Evolutionary conservation across 2,113 vertebrate genomes (phyloP).

Genomic region (Pycnonotus jocosus): DNA sequence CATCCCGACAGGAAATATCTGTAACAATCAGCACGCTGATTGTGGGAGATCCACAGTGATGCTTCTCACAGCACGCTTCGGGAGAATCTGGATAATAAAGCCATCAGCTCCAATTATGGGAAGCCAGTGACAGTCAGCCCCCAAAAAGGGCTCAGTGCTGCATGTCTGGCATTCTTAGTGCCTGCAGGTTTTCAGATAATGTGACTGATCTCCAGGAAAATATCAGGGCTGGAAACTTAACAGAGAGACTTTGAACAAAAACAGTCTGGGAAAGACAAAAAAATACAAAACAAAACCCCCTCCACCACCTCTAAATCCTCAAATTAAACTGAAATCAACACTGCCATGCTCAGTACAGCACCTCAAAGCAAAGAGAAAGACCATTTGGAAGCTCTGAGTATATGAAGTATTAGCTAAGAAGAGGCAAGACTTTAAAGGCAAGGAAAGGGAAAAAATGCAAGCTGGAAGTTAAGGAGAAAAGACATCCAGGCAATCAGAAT

Average conservation of each 20-base stretch:
- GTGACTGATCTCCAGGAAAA: not conserved
- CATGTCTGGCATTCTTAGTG: not conserved
- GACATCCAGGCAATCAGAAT: not conserved
- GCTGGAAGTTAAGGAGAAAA: not conserved
- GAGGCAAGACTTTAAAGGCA: not conserved
- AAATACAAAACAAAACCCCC: accelerated
- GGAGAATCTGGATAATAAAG: not conserved
- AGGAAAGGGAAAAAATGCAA: not conserved
- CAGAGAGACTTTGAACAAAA: not conserved
- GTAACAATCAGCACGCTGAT: not conserved
- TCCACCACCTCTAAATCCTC: not conserved
- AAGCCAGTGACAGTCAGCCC: not conserved
- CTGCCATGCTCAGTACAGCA: not conserved
- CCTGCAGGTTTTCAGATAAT: not conserved
- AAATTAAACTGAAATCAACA: not conserved
- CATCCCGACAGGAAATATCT: not conserved
- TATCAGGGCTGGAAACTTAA: not conserved
- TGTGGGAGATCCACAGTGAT: not conserved
- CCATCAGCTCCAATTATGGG: not conserved
- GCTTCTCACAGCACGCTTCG: accelerated
- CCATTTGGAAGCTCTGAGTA: not conserved
- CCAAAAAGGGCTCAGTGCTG: not conserved
- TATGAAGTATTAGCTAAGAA: not conserved
- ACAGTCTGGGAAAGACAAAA: not conserved
- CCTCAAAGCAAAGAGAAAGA: not conserved